Conservation (phyloP, 2,888 invertebrate genomes). For the Tipula unca region DNA sequence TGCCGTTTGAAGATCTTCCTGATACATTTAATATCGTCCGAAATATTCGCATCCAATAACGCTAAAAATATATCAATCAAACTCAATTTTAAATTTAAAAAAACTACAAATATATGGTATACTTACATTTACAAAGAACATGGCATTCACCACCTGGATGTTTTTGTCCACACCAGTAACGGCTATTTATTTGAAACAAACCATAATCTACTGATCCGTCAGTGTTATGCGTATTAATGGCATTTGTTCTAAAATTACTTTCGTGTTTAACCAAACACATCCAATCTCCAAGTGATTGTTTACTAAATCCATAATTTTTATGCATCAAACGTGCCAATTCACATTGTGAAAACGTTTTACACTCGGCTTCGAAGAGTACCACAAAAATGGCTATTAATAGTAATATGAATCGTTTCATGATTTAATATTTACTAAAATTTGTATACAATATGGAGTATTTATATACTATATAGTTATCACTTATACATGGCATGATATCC, state of each 20-base stretch:
- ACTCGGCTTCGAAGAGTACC: background rate
- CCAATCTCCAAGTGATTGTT: background rate
- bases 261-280: background rate
- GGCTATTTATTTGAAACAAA: conserved; percentile 53
- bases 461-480: too few species aligned
- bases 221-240: background rate
- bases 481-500: too few species aligned
- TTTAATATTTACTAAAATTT: background rate
- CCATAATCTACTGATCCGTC: conserved; percentile 9
- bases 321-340: background rate
- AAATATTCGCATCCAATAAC: conserved; percentile 50
- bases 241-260: background rate
- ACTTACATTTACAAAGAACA: conserved; percentile 46
- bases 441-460: too few species aligned
- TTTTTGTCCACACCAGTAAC: conserved; percentile 59
- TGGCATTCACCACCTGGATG: conserved; percentile 58
- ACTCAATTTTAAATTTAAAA: background rate
- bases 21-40: conserved; percentile 58
- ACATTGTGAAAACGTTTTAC: background rate
- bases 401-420: background rate
- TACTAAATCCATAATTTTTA: background rate
- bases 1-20: conserved; percentile 50
- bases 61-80: background rate
- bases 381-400: background rate
- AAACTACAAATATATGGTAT: background rate